phyloP scores from a whole-genome alignment of 1,140 invertebrate species.

The Zaprionus africanus region DNA sequence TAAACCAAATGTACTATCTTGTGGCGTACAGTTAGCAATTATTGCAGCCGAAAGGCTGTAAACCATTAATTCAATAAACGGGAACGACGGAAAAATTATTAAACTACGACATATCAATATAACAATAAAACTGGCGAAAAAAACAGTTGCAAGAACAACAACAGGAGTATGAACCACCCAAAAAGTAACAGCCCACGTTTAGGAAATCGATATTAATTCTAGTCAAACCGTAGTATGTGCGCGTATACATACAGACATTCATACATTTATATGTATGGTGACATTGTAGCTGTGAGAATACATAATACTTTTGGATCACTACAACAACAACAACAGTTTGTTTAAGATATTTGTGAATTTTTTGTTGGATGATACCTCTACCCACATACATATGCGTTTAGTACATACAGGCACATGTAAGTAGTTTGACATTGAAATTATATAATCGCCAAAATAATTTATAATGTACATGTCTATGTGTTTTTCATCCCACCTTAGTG shows the following conservation, averaged over 20 bases:
- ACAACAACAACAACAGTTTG: slow-evolving; percentile 3
- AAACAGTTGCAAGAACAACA: slow-evolving; percentile 8
- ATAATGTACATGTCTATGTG: background rate
- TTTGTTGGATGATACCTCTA: slow-evolving; percentile 5
- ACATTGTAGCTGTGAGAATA: slow-evolving; percentile 15
- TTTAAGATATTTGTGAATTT: slow-evolving; percentile 23
- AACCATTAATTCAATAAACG: slow-evolving; percentile 24
- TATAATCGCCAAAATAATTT: slow-evolving; percentile 27
- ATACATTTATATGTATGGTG: background rate
- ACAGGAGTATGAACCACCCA: slow-evolving; percentile 28
- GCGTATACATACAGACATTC: background rate
- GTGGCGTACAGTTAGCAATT: slow-evolving; percentile 70
- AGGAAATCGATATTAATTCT: slow-evolving; percentile 61
- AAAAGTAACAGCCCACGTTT: slow-evolving; percentile 33
- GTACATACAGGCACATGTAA: slow-evolving; percentile 7
- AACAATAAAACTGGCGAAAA: slow-evolving; percentile 21
- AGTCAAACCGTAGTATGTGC: slow-evolving; percentile 43
- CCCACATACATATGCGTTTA: slow-evolving; percentile 6
- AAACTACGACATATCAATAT: slow-evolving; percentile 15
- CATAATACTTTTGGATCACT: slow-evolving; percentile 16
- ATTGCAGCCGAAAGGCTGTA: slow-evolving; percentile 60
- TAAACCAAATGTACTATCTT: slow-evolving; percentile 72
- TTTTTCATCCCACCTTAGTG: background rate
- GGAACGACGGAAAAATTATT: slow-evolving; percentile 18
- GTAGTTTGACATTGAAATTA: slow-evolving; percentile 21